phyloP scores from a whole-genome alignment of 1,140 invertebrate species.

The Ceratina japonica region DNA sequence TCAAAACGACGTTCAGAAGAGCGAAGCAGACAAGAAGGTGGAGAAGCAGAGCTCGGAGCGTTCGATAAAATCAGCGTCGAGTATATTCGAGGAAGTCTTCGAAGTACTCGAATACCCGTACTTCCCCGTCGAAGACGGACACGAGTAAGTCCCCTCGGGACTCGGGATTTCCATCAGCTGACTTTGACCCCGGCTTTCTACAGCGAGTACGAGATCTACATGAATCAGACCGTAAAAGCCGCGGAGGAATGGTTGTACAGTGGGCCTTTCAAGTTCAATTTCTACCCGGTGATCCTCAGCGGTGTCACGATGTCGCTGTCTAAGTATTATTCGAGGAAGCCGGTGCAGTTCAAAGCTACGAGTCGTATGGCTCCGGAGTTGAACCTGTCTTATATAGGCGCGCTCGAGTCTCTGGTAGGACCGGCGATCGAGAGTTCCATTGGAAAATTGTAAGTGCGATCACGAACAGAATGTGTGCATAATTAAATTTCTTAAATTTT shows the following conservation, averaged over 20 bases:
- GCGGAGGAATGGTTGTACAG: slow-evolving; percentile 64
- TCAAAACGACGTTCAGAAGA: too few species aligned
- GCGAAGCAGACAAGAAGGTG: neutral
- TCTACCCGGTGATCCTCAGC: slow-evolving; percentile 55
- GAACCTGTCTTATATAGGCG: slow-evolving; percentile 41
- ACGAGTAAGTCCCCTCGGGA: neutral
- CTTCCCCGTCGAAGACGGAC: neutral
- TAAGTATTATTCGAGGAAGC: slow-evolving; percentile 13
- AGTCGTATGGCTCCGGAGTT: neutral
- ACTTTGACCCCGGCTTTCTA: neutral
- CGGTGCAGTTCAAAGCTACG: slow-evolving; percentile 15
- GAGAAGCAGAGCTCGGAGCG: neutral
- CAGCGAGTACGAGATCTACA: slow-evolving; percentile 32
- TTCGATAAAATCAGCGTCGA: neutral
- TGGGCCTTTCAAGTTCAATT: slow-evolving; percentile 41
- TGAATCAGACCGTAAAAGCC: slow-evolving; percentile 27
- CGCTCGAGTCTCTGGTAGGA: slow-evolving; percentile 49
- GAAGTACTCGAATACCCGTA: neutral
- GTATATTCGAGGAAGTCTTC: neutral
- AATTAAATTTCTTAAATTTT: too few species aligned
- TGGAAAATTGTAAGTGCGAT: slow-evolving; percentile 41
- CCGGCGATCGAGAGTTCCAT: slow-evolving; percentile 31
- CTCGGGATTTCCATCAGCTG: neutral
- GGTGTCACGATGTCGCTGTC: slow-evolving; percentile 54
- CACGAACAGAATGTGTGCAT: neutral